Evolutionary conservation across 1,140 invertebrate genomes (phyloP), one percentile per base, ranked within the genome.

Genomic region (Dolichoris vasculosae): DNA sequence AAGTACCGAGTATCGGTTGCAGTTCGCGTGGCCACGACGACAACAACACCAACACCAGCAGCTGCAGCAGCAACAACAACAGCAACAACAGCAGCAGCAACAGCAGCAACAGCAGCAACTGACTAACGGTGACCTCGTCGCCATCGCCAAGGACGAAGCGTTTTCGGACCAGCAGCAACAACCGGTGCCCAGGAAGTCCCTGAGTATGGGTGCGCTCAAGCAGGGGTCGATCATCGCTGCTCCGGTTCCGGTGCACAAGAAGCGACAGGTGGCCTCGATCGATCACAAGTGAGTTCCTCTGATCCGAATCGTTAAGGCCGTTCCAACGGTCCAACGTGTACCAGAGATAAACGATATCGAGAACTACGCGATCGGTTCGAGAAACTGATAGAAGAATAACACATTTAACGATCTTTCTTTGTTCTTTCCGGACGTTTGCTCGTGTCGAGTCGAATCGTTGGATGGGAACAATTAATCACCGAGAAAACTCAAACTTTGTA

Each of bases 1-100:
- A 91, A 97, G 96, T 94, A 97, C 97, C 87, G 97, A 97, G 94
- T 97, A 98, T 94, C 95, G 97, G 87, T 95, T 97, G 89, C 97
- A 98, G 94, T 98, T 97, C 93, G 97, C 97, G 85, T 97, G 97
- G 97, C 97, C 97, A 88, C 93, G 90, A 85, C 89, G 92, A 88
- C 87, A 84, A 91, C 91, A 43, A 95, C 96, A 90, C 95, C 96
- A 91, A 1, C 96, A 90, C 95, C 96, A 90, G 95, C 96, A 91
- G 2, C 96, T n/a, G 97, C 97, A 97, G 88, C 93, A 90, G 86
- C 89, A 92, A 88, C 87, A 84, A 91, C 91, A 43, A 88, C 93
- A 90, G 86, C 89, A 92, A 88, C 87, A 84, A 91, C 91, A 43
- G 85, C 97, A 97, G 97, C 97, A 97, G 88, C 93, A 90, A 85